Evolutionary conservation across 2,113 vertebrate species (phyloP).

Genomic region (Blennius ocellaris): DNA sequence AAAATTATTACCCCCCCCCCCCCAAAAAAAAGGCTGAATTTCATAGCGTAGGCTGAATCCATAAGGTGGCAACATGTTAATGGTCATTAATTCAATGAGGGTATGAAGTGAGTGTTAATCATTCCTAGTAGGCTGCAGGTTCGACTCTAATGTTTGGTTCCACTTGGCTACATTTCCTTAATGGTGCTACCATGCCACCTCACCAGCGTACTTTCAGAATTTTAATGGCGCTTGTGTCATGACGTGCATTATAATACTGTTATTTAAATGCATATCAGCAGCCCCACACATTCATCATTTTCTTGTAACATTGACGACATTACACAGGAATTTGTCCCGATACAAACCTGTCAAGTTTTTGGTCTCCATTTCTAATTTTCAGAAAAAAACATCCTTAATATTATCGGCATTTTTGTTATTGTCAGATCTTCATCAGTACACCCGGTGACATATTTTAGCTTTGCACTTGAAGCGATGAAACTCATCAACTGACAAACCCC

Average conservation of each 20-base stretch:
- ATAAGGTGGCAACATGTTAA: conserved; percentile 19
- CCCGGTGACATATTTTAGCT: too few relatives aligned
- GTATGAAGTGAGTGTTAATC: conserved; percentile 41
- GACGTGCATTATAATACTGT: neutral
- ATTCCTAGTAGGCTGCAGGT: conserved; percentile 19
- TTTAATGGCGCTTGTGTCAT: conserved; percentile 7
- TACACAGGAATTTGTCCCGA: neutral
- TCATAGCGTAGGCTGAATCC: neutral
- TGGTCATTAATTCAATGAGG: conserved; percentile 34
- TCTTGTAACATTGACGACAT: too few relatives aligned
- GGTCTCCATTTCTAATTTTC: too few relatives aligned
- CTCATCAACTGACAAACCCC: too few relatives aligned
- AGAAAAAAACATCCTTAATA: too few relatives aligned
- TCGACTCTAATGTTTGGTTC: conserved; percentile 42
- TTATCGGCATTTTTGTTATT: too few relatives aligned
- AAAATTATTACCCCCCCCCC: neutral
- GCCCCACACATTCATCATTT: neutral
- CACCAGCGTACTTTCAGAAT: conserved; percentile 26
- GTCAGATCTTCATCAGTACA: too few relatives aligned
- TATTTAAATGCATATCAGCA: conserved; percentile 1
- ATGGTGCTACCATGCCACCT: conserved; percentile 34
- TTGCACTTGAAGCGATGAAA: too few relatives aligned
- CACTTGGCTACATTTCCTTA: conserved; percentile 38
- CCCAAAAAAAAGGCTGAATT: neutral
- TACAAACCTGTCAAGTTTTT: too few relatives aligned